A percentile compares a stretch with the other conserved stretches of the same genome.
phyloP scores from a whole-genome alignment of 2,888 invertebrate genomes.

The Masnerella sp. region DNA sequence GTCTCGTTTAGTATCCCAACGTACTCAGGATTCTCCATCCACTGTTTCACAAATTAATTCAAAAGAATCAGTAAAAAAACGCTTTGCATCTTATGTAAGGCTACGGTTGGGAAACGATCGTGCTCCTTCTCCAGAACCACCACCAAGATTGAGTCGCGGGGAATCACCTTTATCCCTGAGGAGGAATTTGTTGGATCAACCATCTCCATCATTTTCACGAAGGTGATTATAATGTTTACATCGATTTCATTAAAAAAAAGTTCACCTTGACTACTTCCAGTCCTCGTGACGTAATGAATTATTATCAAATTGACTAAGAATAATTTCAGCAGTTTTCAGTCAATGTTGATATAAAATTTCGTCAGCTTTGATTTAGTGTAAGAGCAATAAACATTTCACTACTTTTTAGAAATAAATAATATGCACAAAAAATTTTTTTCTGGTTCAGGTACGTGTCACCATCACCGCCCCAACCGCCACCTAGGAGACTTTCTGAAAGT shows the following conservation, averaged over 20 bases:
- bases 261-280: too few relatives aligned
- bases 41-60: conserved; percentile 65
- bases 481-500: conserved; percentile 83
- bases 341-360: too few relatives aligned
- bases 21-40: conserved; percentile 72
- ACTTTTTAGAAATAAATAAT: too few relatives aligned
- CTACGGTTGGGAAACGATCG: conserved; percentile 83
- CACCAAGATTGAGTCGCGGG: conserved; percentile 74
- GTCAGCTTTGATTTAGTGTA: too few relatives aligned
- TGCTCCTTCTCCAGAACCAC: conserved; percentile 75
- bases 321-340: too few relatives aligned
- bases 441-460: conserved; percentile 80
- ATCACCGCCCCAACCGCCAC: conserved; percentile 82
- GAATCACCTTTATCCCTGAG: conserved; percentile 80
- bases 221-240: too few relatives aligned
- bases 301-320: too few relatives aligned
- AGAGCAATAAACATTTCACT: too few relatives aligned
- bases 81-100: conserved; percentile 90
- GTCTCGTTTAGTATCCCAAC: conserved; percentile 74
- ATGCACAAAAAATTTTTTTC: background rate
- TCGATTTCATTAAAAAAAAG: too few relatives aligned
- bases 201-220: conserved; percentile 76
- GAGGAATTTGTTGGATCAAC: conserved; percentile 80
- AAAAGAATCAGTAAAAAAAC: conserved; percentile 81
- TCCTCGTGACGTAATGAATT: too few relatives aligned